Percentiles rank a stretch among this genome's conserved stretches.
phyloP scores from a whole-genome alignment of 2,888 invertebrate genomes.

The Endomychus coccineus region DNA sequence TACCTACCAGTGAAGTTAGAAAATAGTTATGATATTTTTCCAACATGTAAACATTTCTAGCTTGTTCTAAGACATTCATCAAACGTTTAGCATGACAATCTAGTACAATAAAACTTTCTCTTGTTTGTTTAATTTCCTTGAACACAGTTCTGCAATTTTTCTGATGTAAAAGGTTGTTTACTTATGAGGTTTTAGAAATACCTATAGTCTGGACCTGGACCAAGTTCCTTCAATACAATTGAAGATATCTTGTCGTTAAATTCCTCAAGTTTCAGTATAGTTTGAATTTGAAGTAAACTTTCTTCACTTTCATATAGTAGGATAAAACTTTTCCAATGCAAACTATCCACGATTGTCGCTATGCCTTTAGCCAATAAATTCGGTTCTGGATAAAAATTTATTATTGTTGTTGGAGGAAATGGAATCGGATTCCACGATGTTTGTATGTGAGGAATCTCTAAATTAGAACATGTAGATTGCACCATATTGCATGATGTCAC shows the following conservation, averaged over 20 bases:
- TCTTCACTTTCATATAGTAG: conserved; percentile 12
- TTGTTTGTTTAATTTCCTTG: conserved; percentile 52
- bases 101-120: conserved; percentile 22
- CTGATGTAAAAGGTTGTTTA: too few species aligned
- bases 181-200: too few species aligned
- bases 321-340: conserved; percentile 13
- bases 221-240: conserved; percentile 28
- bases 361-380: conserved; percentile 11
- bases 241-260: conserved; percentile 22
- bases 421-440: conserved; percentile 7
- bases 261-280: conserved; percentile 21
- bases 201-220: conserved; percentile 30
- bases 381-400: conserved; percentile 14
- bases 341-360: conserved; percentile 10
- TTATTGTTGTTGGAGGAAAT: conserved; percentile 4
- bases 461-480: conserved; percentile 9
- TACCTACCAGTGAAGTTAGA: conserved; percentile 34
- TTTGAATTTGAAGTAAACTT: conserved; percentile 7
- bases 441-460: conserved; percentile 14
- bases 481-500: conserved; percentile 10
- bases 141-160: conserved; percentile 50
- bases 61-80: conserved; percentile 11
- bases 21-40: conserved; percentile 12
- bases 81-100: conserved; percentile 9
- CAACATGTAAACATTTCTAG: conserved; percentile 10